Evolutionary conservation across 2,797 vertebrate genomes (phyloP), one percentile per base, ranked within the genome.

Genomic region (Spea hammondii): DNA sequence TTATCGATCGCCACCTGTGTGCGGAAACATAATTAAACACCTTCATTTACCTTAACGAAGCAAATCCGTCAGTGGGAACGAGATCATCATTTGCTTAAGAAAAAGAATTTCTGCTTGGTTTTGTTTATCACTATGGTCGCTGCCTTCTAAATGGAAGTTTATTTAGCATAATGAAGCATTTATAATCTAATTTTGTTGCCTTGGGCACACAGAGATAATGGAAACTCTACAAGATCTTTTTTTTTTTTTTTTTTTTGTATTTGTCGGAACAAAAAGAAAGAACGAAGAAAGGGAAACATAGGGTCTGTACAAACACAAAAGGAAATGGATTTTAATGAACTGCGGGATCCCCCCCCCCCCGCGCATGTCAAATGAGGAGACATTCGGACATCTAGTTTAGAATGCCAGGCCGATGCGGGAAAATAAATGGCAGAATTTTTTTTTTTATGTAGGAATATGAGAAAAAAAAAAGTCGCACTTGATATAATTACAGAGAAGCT

Each of bases 11-110:
- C 6, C 13, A 79, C 78, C 53, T 64, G 55, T 53, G 71, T 70
- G 49, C 57, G 14, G 53, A 9, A 55, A 65, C 65, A 55, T 57
- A 54, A 75, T 75, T 51, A 74, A 69, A 75, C 78, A 65, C 51
- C 55, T 74, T 75, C 51, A 74, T 70, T 70, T 72, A 65, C 72
- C 72, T 75, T 75, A 59, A 44, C 72, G 60, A 79, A 75, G 78
- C 78, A 75, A 46, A 9, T 54, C 65, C 64, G 72, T 69, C 71
- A 69, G 7, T 0, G 65, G 1, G 50, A 54, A 74, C 48, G 65
- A 55, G 67, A 65, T 57, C 54, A 13, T 13, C 5, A 72, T 47
- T 44, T 55, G 2, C 14, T 45, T 47, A n/a, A 11, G 71, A 69
- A 67, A 73, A 45, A 59, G 66, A 59, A 47, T 68, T 73, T 51